These are phyloP conservation scores for Nephila pilipes DNA, from an alignment of 1,140 invertebrate genomes.

Conservation along the genomic window DNA sequence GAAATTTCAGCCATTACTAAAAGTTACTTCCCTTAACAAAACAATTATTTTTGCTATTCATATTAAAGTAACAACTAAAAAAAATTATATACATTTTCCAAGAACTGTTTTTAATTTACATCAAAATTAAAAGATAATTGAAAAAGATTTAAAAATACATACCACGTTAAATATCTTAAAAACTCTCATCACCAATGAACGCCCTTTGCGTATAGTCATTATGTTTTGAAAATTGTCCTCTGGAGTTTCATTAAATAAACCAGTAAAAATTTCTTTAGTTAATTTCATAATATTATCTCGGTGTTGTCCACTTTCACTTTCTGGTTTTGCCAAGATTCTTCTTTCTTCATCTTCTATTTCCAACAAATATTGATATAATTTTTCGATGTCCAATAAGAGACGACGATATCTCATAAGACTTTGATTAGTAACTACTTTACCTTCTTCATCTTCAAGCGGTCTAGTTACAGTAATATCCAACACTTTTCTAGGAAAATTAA, in stretches of 20 bases:
- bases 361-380: constrained; percentile 75
- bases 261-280: constrained; percentile 76
- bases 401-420: constrained; percentile 78
- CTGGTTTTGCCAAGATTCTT: constrained; percentile 78
- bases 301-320: constrained; percentile 69
- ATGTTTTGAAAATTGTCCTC: constrained; percentile 72
- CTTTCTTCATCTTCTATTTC: constrained; percentile 83
- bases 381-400: constrained; percentile 78
- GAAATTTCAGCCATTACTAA: neutral
- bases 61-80: neutral
- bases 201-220: constrained; percentile 73
- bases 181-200: constrained; percentile 67
- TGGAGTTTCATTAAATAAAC: constrained; percentile 62
- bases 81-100: neutral
- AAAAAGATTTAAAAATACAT: neutral
- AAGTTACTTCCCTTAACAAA: neutral
- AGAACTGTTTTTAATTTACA: neutral
- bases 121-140: too few relatives aligned
- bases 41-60: neutral
- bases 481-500: constrained; percentile 94
- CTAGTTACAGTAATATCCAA: constrained; percentile 87
- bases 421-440: constrained; percentile 80
- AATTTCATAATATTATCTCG: constrained; percentile 65
- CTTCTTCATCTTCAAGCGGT: constrained; percentile 79
- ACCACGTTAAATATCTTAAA: constrained; percentile 70